Base-by-base conservation (phyloP, 30 jellyfish, hydroid and myxozoan species). In the Turritopsis rubra region DNA sequence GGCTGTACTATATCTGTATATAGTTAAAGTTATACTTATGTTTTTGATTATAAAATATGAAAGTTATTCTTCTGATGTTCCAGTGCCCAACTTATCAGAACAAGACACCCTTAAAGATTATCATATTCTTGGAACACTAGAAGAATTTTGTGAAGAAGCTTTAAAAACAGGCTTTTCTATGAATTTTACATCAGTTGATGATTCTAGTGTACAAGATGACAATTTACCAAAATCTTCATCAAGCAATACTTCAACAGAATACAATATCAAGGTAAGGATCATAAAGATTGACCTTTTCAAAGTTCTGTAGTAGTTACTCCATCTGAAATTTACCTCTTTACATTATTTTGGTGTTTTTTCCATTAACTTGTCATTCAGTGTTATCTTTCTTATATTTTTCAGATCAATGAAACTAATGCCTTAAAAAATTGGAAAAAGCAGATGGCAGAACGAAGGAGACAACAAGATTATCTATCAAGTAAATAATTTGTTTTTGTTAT, bases 401-500 rank as follows among this genome's bases (percentile, higher is more conserved):
- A 90, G 97, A 79, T 84, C 28, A 86, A 88, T 41, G 93, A 92
- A 54, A 85, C 90, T 19, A 75, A 90, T 9, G 98, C 98, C 5
- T 85, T 92, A 65, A 81, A 76, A 21, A 88, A 92, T 84, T 92
- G 98, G 98, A 86, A 85, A 18, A 89, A 88, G 84, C 95, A 88
- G 52, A 92, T 92, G 95, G 79, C 79, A 29, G 82, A 66, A n/a
- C 76, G 98, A 60, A 83, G 52, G 66, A 75, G 73, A 72, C 95
- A 87, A 54, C 95, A 86, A 75, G 72, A 82, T 21, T 65, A 82
- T 30, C 90, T 92, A 30, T 78, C 95, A 71, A 87, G 97, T 90
- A 79, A 18, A 66, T 24, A 17, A 9, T 0, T 76, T 65, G 22
- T 29, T 26, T n/a, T 0, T 16, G 54, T 21, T 73, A 16, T 18